Conservation (phyloP, 2,888 invertebrate genomes). For the Agriopis marginaria region DNA sequence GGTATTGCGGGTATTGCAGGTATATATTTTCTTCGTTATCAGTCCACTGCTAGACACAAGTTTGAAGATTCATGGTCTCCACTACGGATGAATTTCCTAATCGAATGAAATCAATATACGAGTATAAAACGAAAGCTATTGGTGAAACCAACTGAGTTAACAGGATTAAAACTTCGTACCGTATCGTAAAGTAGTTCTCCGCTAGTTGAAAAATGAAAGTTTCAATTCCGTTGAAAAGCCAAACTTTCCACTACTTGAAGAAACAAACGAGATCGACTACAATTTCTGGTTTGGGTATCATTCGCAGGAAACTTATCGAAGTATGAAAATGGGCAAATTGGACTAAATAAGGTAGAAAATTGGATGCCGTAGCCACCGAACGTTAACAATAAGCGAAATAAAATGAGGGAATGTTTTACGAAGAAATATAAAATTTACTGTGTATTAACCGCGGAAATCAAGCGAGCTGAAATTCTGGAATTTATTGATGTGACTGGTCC, state of each 20-base stretch:
- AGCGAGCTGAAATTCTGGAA: not conserved
- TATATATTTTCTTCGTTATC: no score
- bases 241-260: constrained; percentile 6
- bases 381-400: constrained; percentile 18
- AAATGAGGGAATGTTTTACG: not conserved
- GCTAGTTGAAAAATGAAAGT: constrained; percentile 21
- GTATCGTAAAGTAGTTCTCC: constrained; percentile 15
- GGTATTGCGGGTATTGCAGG: no score
- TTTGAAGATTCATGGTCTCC: no score
- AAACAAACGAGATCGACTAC: constrained; percentile 1
- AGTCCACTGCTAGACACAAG: no score
- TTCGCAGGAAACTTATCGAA: constrained; percentile 11
- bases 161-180: constrained; percentile 22
- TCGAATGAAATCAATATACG: constrained; percentile 8
- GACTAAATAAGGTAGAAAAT: constrained; percentile 26
- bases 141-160: constrained; percentile 16
- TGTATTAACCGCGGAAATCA: no score
- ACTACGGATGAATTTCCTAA: not conserved
- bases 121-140: constrained; percentile 1
- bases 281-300: constrained; percentile 8
- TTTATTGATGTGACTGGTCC: no score
- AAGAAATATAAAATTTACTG: not conserved
- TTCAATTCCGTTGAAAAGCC: constrained; percentile 1
- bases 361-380: constrained; percentile 18
- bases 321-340: constrained; percentile 24